Evolutionary conservation across 2,113 vertebrate genomes (phyloP).

Genomic region (Pipra filicauda): DNA sequence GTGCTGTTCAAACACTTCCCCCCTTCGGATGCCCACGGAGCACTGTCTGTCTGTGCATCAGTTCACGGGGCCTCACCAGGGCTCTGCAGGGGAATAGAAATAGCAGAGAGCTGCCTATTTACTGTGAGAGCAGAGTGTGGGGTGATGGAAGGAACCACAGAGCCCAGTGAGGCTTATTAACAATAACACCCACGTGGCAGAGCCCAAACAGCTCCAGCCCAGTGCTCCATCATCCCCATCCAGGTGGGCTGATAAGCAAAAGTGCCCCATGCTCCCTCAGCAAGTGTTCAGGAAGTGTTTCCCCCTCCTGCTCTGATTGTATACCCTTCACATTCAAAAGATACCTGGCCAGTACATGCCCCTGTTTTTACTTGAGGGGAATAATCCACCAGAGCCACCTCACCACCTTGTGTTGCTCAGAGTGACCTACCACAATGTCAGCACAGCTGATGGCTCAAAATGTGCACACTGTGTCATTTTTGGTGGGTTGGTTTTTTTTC

Average conservation of each 20-base stretch:
- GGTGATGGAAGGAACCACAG: accelerated
- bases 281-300: accelerated
- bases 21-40: accelerated
- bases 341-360: accelerated
- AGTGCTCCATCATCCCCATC: accelerated
- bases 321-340: neutral
- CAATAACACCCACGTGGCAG: accelerated
- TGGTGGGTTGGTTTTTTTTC: neutral
- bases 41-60: neutral
- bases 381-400: neutral
- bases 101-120: accelerated
- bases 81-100: neutral
- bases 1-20: neutral
- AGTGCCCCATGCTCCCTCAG: neutral
- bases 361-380: neutral
- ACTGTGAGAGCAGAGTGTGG: neutral
- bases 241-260: neutral
- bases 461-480: neutral
- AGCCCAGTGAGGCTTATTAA: neutral
- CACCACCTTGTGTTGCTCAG: accelerated
- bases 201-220: neutral
- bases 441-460: neutral
- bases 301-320: neutral
- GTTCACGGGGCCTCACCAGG: accelerated
- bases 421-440: neutral